A percentile compares a stretch with the other conserved stretches of the same genome.
phyloP scores from a whole-genome alignment of 2,797 vertebrate species.

The Poeciliopsis turneri region DNA sequence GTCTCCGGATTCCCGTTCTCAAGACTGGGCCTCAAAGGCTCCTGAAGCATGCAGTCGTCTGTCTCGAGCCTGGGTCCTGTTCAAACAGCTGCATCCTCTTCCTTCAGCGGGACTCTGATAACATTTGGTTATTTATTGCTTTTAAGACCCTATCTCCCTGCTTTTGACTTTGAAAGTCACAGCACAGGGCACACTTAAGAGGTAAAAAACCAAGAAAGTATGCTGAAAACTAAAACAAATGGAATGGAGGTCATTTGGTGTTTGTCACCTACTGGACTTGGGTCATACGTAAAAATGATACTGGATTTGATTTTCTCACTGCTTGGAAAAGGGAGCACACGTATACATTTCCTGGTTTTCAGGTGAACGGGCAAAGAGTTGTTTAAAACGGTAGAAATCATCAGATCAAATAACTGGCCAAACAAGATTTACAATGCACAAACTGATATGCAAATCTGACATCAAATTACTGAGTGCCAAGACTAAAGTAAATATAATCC shows the following conservation, averaged over 20 bases:
- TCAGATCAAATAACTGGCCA: slow-evolving; percentile 37
- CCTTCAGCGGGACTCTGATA: slow-evolving; percentile 84
- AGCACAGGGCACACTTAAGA: slow-evolving; percentile 61
- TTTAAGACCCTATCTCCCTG: slow-evolving; percentile 74
- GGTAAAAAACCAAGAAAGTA: slow-evolving; percentile 58
- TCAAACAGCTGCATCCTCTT: slow-evolving; percentile 88
- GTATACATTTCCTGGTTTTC: slow-evolving; percentile 55
- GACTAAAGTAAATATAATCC: neutral
- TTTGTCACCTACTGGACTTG: slow-evolving; percentile 48
- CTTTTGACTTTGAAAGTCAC: slow-evolving; percentile 77
- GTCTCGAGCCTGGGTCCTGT: slow-evolving; percentile 77
- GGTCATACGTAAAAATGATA: slow-evolving; percentile 54
- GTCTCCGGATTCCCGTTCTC: slow-evolving; percentile 78
- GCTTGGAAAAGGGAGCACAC: slow-evolving; percentile 50
- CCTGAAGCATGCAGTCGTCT: slow-evolving; percentile 76
- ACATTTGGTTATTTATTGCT: slow-evolving; percentile 87
- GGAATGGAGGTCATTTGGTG: slow-evolving; percentile 11
- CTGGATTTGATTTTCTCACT: slow-evolving; percentile 46
- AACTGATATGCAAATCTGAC: slow-evolving; percentile 1
- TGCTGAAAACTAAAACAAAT: slow-evolving; percentile 61
- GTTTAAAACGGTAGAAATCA: slow-evolving; percentile 51
- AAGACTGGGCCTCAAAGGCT: slow-evolving; percentile 80
- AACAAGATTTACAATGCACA: slow-evolving; percentile 54
- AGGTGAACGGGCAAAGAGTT: slow-evolving; percentile 68
- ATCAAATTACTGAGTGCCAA: neutral